A percentile compares a stretch with the other conserved stretches of the same genome.
phyloP scores from a whole-genome alignment of 2,888 invertebrate species.

The Penaeus monodon region DNA sequence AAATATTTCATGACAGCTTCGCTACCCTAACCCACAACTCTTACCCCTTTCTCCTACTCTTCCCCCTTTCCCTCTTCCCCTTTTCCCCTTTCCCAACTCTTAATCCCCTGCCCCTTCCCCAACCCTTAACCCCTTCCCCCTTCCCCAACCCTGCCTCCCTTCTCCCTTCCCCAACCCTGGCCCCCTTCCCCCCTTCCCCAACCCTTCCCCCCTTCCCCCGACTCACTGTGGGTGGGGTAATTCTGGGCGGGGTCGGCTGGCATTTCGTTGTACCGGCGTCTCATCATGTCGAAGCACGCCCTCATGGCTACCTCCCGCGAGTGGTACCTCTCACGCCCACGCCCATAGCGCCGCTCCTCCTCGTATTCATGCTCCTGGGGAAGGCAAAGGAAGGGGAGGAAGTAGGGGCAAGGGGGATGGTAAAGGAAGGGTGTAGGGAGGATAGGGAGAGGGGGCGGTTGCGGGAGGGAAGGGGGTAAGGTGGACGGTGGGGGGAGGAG shows the following conservation, averaged over 20 bases:
- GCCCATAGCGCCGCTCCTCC: slow-evolving; percentile 36
- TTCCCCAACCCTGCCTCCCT: neutral
- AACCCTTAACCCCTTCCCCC: neutral
- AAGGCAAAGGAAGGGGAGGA: neutral
- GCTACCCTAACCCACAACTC: no score
- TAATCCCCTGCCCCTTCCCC: no score
- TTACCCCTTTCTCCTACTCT: neutral
- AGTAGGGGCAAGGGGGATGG: no score
- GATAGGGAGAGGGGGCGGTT: neutral
- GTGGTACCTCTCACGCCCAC: slow-evolving; percentile 33
- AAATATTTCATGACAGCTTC: neutral
- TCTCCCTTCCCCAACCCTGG: neutral
- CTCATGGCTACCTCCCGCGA: slow-evolving; percentile 49
- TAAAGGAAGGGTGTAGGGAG: neutral
- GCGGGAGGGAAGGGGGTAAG: neutral
- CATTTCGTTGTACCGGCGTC: slow-evolving; percentile 45
- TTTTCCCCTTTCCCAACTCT: neutral
- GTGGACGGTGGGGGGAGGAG: no score
- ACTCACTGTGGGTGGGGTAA: slow-evolving; percentile 32
- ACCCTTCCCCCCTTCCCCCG: neutral
- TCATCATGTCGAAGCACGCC: slow-evolving; percentile 44
- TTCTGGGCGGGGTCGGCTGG: slow-evolving; percentile 59
- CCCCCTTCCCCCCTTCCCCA: neutral
- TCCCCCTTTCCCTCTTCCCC: no score
- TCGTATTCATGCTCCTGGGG: slow-evolving; percentile 43